A percentile compares a stretch with the other conserved stretches of the same genome.
Evolutionary conservation across 2,888 invertebrate genomes (phyloP).

Genomic region (Caenorhabditis sulstoni): DNA sequence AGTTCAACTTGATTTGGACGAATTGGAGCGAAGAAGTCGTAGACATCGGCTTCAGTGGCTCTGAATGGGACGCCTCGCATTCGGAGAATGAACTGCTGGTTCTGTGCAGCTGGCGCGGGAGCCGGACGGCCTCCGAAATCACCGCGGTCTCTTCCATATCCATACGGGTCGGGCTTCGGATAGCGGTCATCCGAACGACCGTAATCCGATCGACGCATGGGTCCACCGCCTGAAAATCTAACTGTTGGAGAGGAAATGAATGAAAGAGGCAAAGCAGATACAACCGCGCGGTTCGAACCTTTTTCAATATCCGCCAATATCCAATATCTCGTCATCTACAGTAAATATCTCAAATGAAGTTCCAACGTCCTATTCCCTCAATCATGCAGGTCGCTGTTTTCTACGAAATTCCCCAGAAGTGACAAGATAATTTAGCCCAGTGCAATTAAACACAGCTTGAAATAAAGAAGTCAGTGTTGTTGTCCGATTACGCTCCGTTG

Average conservation of each 20-base stretch:
- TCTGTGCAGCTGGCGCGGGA: neutral
- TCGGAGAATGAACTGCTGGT: constrained; percentile 58
- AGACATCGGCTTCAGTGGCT: constrained; percentile 64
- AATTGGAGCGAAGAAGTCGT: constrained; percentile 64
- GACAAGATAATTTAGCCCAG: too few species aligned
- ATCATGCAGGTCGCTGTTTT: neutral
- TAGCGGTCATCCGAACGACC: constrained; percentile 55
- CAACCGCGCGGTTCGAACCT: too few species aligned
- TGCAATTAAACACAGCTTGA: too few species aligned
- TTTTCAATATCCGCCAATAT: neutral
- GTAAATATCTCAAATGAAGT: neutral
- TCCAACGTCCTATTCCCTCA: neutral
- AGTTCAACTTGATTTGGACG: constrained; percentile 64
- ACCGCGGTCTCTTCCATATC: constrained; percentile 31
- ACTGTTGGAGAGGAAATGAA: neutral
- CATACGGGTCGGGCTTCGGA: constrained; percentile 39
- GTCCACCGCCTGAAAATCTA: constrained; percentile 42
- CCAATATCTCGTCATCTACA: neutral
- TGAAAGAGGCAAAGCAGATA: too few species aligned
- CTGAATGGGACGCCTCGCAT: constrained; percentile 71
- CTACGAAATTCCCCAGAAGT: neutral
- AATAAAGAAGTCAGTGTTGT: too few species aligned
- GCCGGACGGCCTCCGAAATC: constrained; percentile 13
- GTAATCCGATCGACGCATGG: constrained; percentile 50
- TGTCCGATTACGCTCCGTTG: too few species aligned